Conservation (phyloP, 2,113 vertebrate genomes). For the Ramphastos sulfuratus region DNA sequence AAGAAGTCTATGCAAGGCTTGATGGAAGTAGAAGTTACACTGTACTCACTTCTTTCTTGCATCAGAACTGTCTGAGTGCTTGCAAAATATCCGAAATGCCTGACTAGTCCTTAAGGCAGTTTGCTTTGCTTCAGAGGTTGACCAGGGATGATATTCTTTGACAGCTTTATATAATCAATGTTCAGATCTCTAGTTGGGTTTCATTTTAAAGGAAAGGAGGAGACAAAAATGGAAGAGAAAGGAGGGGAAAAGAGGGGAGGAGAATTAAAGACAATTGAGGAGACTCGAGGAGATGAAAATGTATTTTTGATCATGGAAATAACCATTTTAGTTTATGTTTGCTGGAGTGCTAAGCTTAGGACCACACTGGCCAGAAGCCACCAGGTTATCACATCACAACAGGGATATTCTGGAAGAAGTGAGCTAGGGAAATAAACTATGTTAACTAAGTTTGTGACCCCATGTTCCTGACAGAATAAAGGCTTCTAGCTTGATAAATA, state of each 20-base stretch:
- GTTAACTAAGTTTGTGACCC: neutral
- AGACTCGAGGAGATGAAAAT: too few relatives aligned
- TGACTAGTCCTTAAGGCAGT: neutral
- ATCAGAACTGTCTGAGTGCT: neutral
- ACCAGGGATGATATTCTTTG: neutral
- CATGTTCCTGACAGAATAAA: neutral
- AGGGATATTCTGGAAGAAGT: neutral
- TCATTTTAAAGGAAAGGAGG: neutral
- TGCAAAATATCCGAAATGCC: neutral
- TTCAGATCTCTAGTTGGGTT: neutral
- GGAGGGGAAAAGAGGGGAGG: too few relatives aligned
- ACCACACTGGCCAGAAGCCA: neutral
- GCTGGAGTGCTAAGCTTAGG: neutral
- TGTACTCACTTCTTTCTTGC: neutral
- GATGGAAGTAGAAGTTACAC: neutral
- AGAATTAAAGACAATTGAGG: too few relatives aligned
- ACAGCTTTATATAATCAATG: neutral
- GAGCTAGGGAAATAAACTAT: neutral
- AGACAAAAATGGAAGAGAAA: too few relatives aligned
- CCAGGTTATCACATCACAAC: neutral
- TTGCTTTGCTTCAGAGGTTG: neutral
- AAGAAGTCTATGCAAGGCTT: neutral
- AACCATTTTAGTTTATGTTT: neutral
- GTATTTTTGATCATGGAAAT: neutral
- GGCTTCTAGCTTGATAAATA: neutral